Evolutionary conservation across 2,888 invertebrate genomes (phyloP).

Genomic region (Eumerus sabulonum): DNA sequence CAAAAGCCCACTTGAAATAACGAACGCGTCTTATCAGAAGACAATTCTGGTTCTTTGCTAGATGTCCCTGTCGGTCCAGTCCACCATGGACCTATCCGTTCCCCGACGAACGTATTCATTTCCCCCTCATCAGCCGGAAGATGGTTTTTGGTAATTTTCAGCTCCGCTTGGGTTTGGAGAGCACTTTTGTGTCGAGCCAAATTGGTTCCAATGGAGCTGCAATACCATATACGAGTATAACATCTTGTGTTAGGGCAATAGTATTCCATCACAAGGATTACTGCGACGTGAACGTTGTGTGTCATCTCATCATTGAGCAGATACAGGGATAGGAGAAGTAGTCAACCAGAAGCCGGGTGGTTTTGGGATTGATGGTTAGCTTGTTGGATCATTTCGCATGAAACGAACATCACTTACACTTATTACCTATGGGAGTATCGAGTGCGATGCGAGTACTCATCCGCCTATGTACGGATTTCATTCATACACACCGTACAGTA

Average conservation of each 20-base stretch:
- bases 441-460: conserved; percentile 34
- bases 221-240: conserved; percentile 34
- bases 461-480: not conserved
- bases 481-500: conserved; percentile 5
- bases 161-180: conserved; percentile 59
- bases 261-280: too few relatives aligned
- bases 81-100: conserved; percentile 1
- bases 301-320: too few relatives aligned
- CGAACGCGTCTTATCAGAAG: conserved; percentile 62
- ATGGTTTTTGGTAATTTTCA: conserved; percentile 58
- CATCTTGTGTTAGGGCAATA: conserved; percentile 17
- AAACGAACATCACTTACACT: conserved; percentile 67
- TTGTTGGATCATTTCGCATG: conserved; percentile 62
- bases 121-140: conserved; percentile 22
- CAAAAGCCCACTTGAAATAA: conserved; percentile 56
- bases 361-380: conserved; percentile 40
- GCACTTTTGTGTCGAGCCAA: conserved; percentile 64
- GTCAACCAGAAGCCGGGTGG: not conserved
- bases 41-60: conserved; percentile 32
- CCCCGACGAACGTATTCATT: conserved; percentile 53
- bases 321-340: too few relatives aligned
- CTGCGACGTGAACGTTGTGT: too few relatives aligned
- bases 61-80: too few relatives aligned
- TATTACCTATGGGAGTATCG: conserved; percentile 64
- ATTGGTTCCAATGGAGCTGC: conserved; percentile 62